phyloP scores from a whole-genome alignment of 2,797 vertebrate species.

The Peromyscus nudipes region DNA sequence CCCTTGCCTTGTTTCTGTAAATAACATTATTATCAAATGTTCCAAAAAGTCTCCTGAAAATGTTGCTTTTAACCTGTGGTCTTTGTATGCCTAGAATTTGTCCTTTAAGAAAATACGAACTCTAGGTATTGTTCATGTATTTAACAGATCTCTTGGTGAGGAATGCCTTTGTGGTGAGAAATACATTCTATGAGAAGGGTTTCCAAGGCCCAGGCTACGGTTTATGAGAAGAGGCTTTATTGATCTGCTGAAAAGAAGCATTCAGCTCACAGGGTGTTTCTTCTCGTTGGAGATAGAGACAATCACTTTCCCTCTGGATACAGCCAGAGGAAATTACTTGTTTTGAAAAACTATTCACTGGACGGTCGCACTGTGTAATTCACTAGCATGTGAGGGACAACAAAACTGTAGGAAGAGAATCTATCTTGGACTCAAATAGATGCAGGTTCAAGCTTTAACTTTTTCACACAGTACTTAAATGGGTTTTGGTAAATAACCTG shows the following conservation, averaged over 20 bases:
- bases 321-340: background rate
- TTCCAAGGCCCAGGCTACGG: background rate
- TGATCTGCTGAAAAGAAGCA: constrained; percentile 53
- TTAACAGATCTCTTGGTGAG: background rate
- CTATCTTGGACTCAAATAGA: background rate
- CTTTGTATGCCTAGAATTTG: constrained; percentile 66
- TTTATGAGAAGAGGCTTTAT: constrained; percentile 21
- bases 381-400: background rate
- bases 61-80: constrained; percentile 56
- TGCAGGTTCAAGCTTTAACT: background rate
- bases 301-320: constrained; percentile 26
- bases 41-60: constrained; percentile 52
- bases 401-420: background rate
- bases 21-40: background rate
- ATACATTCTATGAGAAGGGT: constrained; percentile 13
- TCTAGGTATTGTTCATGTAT: constrained; percentile 68
- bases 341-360: constrained; percentile 12
- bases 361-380: constrained; percentile 12
- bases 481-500: constrained; percentile 17
- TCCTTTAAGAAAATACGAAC: background rate
- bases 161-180: constrained; percentile 19
- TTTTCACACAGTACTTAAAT: background rate
- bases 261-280: constrained; percentile 39
- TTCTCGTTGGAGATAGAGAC: constrained; percentile 42
- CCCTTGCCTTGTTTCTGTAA: background rate